phyloP scores from a whole-genome alignment of 2,797 vertebrate species.

The Coregonus sp. region DNA sequence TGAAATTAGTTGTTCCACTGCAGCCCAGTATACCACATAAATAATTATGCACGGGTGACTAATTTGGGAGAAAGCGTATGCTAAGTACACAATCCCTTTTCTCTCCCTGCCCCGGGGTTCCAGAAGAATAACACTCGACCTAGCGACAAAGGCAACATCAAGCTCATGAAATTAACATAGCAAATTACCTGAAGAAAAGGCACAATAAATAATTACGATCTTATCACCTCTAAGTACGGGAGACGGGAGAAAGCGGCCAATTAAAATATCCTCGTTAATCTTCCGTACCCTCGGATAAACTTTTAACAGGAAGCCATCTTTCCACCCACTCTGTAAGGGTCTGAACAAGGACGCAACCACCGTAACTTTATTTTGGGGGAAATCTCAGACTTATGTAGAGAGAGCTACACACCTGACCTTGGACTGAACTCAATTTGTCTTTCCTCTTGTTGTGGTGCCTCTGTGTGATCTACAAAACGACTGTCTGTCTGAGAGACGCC shows the following conservation, averaged over 20 bases:
- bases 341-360: slow-evolving; percentile 84
- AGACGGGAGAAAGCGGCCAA: slow-evolving; percentile 83
- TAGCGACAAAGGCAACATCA: slow-evolving; percentile 91
- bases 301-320: slow-evolving; percentile 87
- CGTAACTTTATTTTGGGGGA: slow-evolving; percentile 54
- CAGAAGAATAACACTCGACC: slow-evolving; percentile 87
- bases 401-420: slow-evolving; percentile 75
- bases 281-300: slow-evolving; percentile 84
- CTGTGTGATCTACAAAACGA: slow-evolving; percentile 58
- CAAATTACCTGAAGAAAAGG: slow-evolving; percentile 91
- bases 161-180: slow-evolving; percentile 97
- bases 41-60: slow-evolving; percentile 93
- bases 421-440: slow-evolving; percentile 75
- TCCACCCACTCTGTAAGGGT: slow-evolving; percentile 84
- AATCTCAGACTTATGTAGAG: slow-evolving; percentile 70
- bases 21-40: slow-evolving; percentile 83
- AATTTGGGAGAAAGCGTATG: slow-evolving; percentile 90
- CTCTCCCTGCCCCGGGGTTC: slow-evolving; percentile 83
- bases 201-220: slow-evolving; percentile 91
- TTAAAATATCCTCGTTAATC: slow-evolving; percentile 90
- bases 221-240: slow-evolving; percentile 82
- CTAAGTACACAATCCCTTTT: slow-evolving; percentile 90
- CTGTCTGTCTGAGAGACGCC: slow-evolving; percentile 57
- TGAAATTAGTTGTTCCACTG: slow-evolving; percentile 90
- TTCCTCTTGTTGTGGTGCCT: slow-evolving; percentile 59